Percentiles rank a stretch among this genome's conserved stretches.
phyloP scores from a whole-genome alignment of 2,888 invertebrate species.

The Horisme vitalbata region DNA sequence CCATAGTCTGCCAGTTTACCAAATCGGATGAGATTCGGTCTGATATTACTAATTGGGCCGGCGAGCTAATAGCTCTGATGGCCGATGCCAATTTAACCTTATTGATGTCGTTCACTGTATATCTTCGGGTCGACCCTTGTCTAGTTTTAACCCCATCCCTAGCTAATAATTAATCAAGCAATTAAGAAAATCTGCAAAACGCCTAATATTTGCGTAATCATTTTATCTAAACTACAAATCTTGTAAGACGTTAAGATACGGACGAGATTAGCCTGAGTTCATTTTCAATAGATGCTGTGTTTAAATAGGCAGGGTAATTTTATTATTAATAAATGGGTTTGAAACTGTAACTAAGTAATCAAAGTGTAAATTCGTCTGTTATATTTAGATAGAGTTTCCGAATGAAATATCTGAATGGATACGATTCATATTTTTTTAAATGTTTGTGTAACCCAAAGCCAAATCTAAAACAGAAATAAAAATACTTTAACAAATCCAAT shows the following conservation, averaged over 20 bases:
- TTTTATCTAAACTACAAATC: slow-evolving; percentile 35
- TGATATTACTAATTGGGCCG: slow-evolving; percentile 71
- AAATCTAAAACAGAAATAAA: too few relatives aligned
- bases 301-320: too few relatives aligned
- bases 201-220: slow-evolving; percentile 58
- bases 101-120: slow-evolving; percentile 73
- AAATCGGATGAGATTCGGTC: slow-evolving; percentile 38
- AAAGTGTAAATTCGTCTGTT: too few relatives aligned
- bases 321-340: too few relatives aligned
- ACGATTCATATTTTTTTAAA: too few relatives aligned
- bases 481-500: too few relatives aligned
- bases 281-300: slow-evolving; percentile 2
- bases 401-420: too few relatives aligned
- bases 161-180: slow-evolving; percentile 80
- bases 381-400: too few relatives aligned
- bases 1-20: slow-evolving; percentile 13
- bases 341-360: too few relatives aligned
- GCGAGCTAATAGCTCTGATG: slow-evolving; percentile 68
- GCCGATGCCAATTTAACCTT: slow-evolving; percentile 75
- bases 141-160: slow-evolving; percentile 73
- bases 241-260: slow-evolving; percentile 24
- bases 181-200: slow-evolving; percentile 63
- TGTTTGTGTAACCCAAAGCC: too few relatives aligned
- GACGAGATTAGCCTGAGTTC: slow-evolving; percentile 7
- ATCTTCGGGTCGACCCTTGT: slow-evolving; percentile 73